Percentiles rank a stretch among this genome's conserved stretches.
Conservation (phyloP, 2,797 vertebrate genomes). For the Falco columbarius region DNA sequence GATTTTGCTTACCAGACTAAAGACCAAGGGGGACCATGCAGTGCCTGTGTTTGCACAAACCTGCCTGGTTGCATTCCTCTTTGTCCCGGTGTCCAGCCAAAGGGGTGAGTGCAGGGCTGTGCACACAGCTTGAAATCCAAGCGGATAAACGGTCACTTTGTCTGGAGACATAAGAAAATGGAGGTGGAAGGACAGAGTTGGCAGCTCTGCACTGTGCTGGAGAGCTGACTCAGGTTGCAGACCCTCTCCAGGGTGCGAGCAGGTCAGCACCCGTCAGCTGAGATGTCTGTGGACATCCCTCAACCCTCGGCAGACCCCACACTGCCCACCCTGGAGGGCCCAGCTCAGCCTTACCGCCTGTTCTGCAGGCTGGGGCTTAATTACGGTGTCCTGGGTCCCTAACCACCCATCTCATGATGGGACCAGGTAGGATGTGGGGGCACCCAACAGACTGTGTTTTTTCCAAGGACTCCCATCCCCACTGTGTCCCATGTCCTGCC, state of each 20-base stretch:
- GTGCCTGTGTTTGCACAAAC: slow-evolving; percentile 67
- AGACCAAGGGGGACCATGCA: slow-evolving; percentile 52
- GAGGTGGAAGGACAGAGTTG: neutral
- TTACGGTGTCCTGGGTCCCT: neutral
- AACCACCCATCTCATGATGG: neutral
- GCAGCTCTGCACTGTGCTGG: neutral
- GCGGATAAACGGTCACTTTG: slow-evolving; percentile 16
- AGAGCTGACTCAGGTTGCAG: neutral
- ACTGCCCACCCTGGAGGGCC: neutral
- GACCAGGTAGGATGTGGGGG: neutral
- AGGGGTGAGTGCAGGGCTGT: neutral
- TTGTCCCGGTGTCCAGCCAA: slow-evolving; percentile 10
- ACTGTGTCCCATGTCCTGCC: neutral
- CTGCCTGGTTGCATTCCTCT: slow-evolving; percentile 67
- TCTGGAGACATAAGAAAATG: neutral
- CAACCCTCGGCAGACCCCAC: fast-evolving
- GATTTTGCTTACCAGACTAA: slow-evolving; percentile 72
- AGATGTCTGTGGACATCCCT: fast-evolving
- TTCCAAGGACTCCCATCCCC: neutral
- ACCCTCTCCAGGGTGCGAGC: neutral
- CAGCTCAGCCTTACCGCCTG: fast-evolving
- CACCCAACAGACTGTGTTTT: neutral
- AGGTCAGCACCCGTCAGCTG: neutral
- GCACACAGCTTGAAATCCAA: slow-evolving; percentile 31
- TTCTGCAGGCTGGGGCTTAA: neutral